Evolutionary conservation across 2,797 vertebrate species (phyloP).

Genomic region (Mionectes olivaceus): DNA sequence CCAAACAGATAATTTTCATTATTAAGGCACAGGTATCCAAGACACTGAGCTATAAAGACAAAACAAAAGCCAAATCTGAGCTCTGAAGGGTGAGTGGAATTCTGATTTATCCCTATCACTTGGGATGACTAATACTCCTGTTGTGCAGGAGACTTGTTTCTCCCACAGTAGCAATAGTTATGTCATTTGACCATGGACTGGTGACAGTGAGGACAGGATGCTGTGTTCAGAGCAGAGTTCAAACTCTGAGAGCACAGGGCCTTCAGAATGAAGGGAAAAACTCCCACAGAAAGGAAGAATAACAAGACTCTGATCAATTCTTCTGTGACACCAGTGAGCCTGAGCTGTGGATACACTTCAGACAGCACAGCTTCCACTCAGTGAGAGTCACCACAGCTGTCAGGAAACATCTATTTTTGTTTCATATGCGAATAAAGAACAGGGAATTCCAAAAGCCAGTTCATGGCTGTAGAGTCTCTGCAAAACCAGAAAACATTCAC

Average conservation of each 20-base stretch:
- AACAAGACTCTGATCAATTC: neutral
- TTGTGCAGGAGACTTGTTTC: neutral
- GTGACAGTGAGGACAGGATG: neutral
- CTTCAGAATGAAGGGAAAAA: neutral
- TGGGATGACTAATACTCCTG: neutral
- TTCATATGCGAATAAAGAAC: neutral
- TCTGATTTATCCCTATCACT: neutral
- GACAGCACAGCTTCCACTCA: neutral
- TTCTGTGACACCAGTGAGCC: neutral
- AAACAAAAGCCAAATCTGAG: neutral
- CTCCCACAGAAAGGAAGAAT: neutral
- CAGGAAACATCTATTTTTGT: neutral
- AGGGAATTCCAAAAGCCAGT: neutral
- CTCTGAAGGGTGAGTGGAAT: neutral
- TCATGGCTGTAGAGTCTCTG: neutral
- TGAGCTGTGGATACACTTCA: neutral
- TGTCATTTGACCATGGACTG: neutral
- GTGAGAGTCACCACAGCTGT: neutral
- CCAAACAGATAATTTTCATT: constrained; percentile 97
- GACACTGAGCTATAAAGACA: constrained; percentile 86
- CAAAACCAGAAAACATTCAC: neutral
- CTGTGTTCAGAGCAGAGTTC: neutral
- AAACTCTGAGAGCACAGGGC: neutral
- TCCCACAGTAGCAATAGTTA: neutral
- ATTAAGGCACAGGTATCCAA: constrained; percentile 97